Evolutionary conservation across 2,888 invertebrate species (phyloP).

Genomic region (Amiota mariae): DNA sequence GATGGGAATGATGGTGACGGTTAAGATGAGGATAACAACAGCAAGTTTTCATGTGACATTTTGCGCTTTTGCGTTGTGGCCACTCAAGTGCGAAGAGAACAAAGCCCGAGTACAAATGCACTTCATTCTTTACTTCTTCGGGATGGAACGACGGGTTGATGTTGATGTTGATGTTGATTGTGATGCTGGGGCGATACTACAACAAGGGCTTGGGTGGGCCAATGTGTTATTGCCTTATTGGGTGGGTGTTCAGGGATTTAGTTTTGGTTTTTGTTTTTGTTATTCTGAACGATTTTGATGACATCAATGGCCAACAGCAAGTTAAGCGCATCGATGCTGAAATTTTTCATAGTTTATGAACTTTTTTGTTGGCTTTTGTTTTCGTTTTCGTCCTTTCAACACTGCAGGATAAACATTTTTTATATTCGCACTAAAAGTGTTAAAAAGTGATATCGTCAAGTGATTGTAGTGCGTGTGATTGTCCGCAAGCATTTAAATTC

Average conservation of each 20-base stretch:
- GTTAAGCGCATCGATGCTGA: conserved; percentile 63
- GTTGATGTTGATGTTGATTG: background rate
- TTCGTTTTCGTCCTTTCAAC: background rate
- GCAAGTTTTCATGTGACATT: conserved; percentile 56
- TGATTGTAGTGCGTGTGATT: background rate
- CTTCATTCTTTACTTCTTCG: conserved; percentile 30
- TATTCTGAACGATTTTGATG: conserved; percentile 51
- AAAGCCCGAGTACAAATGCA: conserved; percentile 62
- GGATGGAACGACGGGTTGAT: conserved; percentile 11
- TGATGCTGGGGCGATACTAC: conserved; percentile 25
- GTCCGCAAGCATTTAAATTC: background rate
- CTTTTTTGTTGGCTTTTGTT: conserved; percentile 15
- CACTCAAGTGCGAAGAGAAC: conserved; percentile 71
- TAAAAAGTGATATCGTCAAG: conserved; percentile 8
- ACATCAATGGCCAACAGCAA: conserved; percentile 53
- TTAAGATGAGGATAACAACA: background rate
- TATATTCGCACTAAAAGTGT: conserved; percentile 15
- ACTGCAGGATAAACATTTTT: conserved; percentile 8
- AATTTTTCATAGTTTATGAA: conserved; percentile 43
- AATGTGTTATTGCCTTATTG: conserved; percentile 14
- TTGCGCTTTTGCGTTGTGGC: conserved; percentile 64
- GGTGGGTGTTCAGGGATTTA: conserved; percentile 15
- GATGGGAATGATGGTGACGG: conserved; percentile 39
- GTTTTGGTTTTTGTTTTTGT: conserved; percentile 30
- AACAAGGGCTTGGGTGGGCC: conserved; percentile 13